A percentile compares a stretch with the other conserved stretches of the same genome.
These are phyloP conservation scores for Branchinecta lynchi DNA, from an alignment of 1,140 invertebrate genomes.

Conservation along the genomic window DNA sequence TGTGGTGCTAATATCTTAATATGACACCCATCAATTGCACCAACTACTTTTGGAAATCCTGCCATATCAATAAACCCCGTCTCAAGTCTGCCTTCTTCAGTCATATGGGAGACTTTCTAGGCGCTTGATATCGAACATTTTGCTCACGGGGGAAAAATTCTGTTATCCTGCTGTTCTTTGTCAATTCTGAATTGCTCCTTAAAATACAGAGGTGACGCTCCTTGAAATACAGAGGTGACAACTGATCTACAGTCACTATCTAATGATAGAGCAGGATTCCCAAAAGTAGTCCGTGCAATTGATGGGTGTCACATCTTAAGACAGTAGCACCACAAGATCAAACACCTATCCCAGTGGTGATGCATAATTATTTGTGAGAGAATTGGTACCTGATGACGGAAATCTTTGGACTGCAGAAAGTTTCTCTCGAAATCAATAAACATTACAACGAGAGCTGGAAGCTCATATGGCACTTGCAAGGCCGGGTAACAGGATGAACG, in stretches of 20 bases:
- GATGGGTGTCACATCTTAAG: too few relatives aligned
- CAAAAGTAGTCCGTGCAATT: too few relatives aligned
- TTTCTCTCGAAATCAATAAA: too few relatives aligned
- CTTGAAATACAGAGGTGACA: conserved; percentile 1
- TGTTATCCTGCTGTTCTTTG: background rate
- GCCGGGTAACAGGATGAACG: too few relatives aligned
- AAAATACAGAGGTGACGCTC: background rate
- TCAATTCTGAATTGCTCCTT: conserved; percentile 8
- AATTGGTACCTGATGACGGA: too few relatives aligned
- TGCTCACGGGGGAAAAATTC: conserved; percentile 1
- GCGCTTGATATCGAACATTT: background rate
- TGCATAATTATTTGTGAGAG: too few relatives aligned
- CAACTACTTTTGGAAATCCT: conserved; percentile 3
- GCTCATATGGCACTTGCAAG: too few relatives aligned
- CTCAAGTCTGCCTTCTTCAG: conserved; percentile 1
- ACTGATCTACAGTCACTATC: background rate
- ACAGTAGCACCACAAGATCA: too few relatives aligned
- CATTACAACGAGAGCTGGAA: too few relatives aligned
- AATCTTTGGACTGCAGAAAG: too few relatives aligned
- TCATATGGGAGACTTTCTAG: background rate
- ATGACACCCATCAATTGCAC: background rate
- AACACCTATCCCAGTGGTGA: too few relatives aligned
- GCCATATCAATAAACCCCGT: background rate
- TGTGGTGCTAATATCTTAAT: background rate
- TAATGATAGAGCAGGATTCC: too few relatives aligned